A percentile compares a stretch with the other conserved stretches of the same genome.
phyloP scores from a whole-genome alignment of 1,140 invertebrate genomes.

The Drepana arcuata region DNA sequence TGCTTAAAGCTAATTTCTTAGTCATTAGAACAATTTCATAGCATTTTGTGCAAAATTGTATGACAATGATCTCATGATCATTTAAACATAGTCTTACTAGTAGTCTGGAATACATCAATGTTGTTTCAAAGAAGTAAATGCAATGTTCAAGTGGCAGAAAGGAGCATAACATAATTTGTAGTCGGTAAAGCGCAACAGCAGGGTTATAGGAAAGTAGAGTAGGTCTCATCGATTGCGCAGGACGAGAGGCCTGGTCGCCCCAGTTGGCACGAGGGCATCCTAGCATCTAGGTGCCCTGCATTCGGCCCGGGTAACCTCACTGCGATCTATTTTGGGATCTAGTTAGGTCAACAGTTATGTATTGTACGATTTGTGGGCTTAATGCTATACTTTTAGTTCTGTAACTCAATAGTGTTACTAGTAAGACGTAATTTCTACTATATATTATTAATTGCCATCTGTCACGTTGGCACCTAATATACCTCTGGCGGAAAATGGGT shows the following conservation, averaged over 20 bases:
- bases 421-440: background rate
- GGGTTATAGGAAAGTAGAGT: too few relatives aligned
- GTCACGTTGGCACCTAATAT: background rate
- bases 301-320: conserved; percentile 28
- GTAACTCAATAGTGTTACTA: too few relatives aligned
- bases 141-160: background rate
- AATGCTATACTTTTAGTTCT: too few relatives aligned
- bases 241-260: conserved; percentile 52
- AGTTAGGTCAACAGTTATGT: conserved; percentile 13
- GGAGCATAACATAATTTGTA: background rate
- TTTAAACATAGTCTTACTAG: too few relatives aligned
- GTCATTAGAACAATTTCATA: background rate
- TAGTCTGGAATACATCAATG: too few relatives aligned
- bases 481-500: background rate
- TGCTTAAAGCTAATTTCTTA: background rate
- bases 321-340: conserved; percentile 24
- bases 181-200: too few relatives aligned
- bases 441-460: background rate
- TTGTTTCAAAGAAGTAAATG: background rate
- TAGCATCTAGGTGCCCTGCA: conserved; percentile 30
- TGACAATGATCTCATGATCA: too few relatives aligned
- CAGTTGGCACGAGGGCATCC: conserved; percentile 35
- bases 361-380: too few relatives aligned
- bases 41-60: too few relatives aligned
- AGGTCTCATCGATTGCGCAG: conserved; percentile 38